phyloP scores from a whole-genome alignment of 2,888 invertebrate genomes.

The Venusia cambrica region DNA sequence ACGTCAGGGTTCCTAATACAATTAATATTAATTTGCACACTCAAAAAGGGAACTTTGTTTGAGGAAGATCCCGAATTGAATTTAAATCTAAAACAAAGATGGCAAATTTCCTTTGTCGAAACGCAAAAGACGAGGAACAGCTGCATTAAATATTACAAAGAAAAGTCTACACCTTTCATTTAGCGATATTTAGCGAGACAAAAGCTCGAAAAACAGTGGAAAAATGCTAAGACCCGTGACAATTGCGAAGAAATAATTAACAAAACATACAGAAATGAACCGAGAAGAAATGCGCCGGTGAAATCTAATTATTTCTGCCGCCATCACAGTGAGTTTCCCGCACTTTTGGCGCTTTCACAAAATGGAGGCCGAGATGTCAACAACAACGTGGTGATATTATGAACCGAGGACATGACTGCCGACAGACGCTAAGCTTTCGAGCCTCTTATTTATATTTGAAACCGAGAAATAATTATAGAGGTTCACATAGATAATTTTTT shows the following conservation, averaged over 20 bases:
- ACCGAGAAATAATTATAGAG: slow-evolving; percentile 57
- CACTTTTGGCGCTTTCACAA: slow-evolving; percentile 60
- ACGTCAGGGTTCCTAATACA: slow-evolving; percentile 65
- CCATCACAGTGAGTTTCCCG: slow-evolving; percentile 71
- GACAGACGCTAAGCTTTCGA: slow-evolving; percentile 69
- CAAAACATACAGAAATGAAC: slow-evolving; percentile 75
- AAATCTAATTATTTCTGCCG: slow-evolving; percentile 77
- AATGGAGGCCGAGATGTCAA: slow-evolving; percentile 59
- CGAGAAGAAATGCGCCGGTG: slow-evolving; percentile 58
- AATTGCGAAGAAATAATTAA: slow-evolving; percentile 70
- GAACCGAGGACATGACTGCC: slow-evolving; percentile 61
- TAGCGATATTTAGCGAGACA: slow-evolving; percentile 45
- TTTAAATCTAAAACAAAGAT: slow-evolving; percentile 26
- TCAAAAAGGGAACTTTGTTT: slow-evolving; percentile 34
- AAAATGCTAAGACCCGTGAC: slow-evolving; percentile 42
- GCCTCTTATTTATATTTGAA: slow-evolving; percentile 57
- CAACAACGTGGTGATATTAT: slow-evolving; percentile 68
- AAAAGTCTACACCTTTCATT: slow-evolving; percentile 44
- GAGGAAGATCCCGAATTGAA: slow-evolving; percentile 24
- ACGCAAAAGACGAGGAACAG: slow-evolving; percentile 29
- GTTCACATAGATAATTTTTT: slow-evolving; percentile 51
- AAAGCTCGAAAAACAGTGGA: slow-evolving; percentile 40
- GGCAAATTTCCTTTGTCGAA: slow-evolving; percentile 20
- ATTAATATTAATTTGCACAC: slow-evolving; percentile 74
- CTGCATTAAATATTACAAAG: slow-evolving; percentile 47